These are phyloP conservation scores for Megathymus violae DNA, from an alignment of 1,140 invertebrate genomes.

Conservation along the genomic window DNA sequence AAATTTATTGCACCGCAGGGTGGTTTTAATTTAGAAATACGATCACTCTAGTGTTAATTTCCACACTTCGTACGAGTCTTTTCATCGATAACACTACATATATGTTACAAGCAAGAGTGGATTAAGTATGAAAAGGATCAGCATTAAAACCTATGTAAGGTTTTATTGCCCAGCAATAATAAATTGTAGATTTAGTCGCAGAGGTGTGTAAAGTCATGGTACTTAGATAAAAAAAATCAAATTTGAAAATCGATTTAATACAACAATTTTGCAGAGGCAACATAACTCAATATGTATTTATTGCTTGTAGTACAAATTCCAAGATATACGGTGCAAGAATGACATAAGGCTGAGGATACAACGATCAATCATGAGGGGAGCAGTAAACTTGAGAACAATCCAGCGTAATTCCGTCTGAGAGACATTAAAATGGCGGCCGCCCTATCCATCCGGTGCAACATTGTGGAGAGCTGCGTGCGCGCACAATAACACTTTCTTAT, in stretches of 20 bases:
- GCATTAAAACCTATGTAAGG: no score
- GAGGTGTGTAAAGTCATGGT: no score
- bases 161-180: no score
- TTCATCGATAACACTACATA: conserved; percentile 1
- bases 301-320: conserved; percentile 76
- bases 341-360: conserved; percentile 80
- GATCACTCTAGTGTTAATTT: conserved; percentile 70
- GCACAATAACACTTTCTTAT: conserved; percentile 69
- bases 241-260: conserved; percentile 27
- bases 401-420: conserved; percentile 81
- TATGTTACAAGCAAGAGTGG: background rate
- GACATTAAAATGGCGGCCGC: conserved; percentile 80
- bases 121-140: background rate
- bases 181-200: no score
- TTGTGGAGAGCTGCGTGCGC: conserved; percentile 57
- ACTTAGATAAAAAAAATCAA: background rate
- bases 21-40: conserved; percentile 74
- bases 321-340: conserved; percentile 73
- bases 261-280: conserved; percentile 58
- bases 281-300: conserved; percentile 80
- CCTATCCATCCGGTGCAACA: conserved; percentile 83
- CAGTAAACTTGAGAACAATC: conserved; percentile 82
- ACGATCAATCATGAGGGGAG: conserved; percentile 78
- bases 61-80: conserved; percentile 50
- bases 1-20: conserved; percentile 71